A percentile compares a stretch with the other conserved stretches of the same genome.
Conservation (phyloP, 1,140 invertebrate species). For the Coenobita brevimanus region DNA sequence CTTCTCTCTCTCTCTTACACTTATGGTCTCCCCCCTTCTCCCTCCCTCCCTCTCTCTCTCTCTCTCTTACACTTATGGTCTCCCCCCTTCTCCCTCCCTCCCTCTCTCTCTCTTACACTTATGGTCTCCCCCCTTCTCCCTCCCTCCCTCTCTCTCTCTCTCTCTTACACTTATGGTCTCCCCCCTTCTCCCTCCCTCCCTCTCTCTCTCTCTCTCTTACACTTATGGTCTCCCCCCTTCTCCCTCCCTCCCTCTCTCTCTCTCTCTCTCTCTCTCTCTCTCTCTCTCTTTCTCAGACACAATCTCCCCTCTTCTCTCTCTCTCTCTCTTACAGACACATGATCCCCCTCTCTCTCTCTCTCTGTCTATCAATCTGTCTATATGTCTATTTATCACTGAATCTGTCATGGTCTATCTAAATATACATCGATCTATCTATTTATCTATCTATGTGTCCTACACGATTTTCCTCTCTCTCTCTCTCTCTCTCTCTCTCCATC, state of each 20-base stretch:
- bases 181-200: too few relatives aligned
- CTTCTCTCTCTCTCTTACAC: neutral
- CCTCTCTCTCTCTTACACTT: neutral
- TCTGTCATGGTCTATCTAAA: too few relatives aligned
- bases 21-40: too few relatives aligned
- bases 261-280: neutral
- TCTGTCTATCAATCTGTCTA: neutral
- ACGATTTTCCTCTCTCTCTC: neutral
- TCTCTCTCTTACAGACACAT: too few relatives aligned
- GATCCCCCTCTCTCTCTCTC: neutral
- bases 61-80: neutral
- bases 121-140: too few relatives aligned
- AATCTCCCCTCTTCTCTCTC: too few relatives aligned
- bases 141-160: too few relatives aligned
- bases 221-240: too few relatives aligned
- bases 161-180: too few relatives aligned
- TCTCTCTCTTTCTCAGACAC: too few relatives aligned
- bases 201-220: too few relatives aligned
- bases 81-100: neutral
- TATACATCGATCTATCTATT: neutral
- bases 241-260: neutral
- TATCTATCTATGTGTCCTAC: neutral
- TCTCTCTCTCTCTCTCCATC: too few relatives aligned
- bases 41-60: neutral
- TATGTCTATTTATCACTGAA: neutral